Conservation (phyloP, 2,888 invertebrate species). For the Phaedon cochleariae region DNA sequence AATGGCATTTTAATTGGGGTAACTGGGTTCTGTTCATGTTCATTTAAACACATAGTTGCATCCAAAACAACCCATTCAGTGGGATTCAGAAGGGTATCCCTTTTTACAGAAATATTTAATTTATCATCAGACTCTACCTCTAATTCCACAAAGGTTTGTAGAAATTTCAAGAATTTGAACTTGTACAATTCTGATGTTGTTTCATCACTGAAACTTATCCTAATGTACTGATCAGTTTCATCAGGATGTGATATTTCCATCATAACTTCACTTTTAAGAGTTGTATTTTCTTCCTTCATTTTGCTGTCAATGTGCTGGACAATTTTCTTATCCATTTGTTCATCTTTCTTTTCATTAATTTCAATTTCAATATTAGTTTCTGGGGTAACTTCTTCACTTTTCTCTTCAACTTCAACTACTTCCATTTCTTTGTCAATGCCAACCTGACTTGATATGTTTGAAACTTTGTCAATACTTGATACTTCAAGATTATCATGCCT, state of each 20-base stretch:
- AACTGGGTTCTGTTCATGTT: conserved; percentile 9
- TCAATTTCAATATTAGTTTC: too few relatives aligned
- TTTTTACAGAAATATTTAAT: conserved; percentile 60
- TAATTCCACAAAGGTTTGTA: conserved; percentile 61
- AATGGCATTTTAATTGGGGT: not conserved
- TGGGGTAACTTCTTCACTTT: not conserved
- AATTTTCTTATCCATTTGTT: not conserved
- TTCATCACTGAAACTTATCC: conserved; percentile 63
- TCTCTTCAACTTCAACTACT: conserved; percentile 39
- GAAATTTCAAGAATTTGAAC: conserved; percentile 63
- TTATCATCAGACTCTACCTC: conserved; percentile 53
- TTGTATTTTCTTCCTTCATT: not conserved
- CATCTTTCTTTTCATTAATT: not conserved
- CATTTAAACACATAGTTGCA: conserved; percentile 44
- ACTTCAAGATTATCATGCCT: not conserved
- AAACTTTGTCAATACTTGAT: not conserved
- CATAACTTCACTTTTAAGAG: conserved; percentile 15
- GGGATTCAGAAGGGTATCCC: conserved; percentile 62
- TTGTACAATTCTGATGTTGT: conserved; percentile 63
- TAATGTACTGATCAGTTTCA: conserved; percentile 52
- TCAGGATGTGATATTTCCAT: conserved; percentile 21
- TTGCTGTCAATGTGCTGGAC: not conserved
- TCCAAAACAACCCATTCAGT: conserved; percentile 57
- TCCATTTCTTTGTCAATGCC: conserved; percentile 21
- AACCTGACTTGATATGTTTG: not conserved